Evolutionary conservation across 2,113 vertebrate genomes (phyloP), one percentile per base, ranked within the genome.

Genomic region (Geococcyx californianus): DNA sequence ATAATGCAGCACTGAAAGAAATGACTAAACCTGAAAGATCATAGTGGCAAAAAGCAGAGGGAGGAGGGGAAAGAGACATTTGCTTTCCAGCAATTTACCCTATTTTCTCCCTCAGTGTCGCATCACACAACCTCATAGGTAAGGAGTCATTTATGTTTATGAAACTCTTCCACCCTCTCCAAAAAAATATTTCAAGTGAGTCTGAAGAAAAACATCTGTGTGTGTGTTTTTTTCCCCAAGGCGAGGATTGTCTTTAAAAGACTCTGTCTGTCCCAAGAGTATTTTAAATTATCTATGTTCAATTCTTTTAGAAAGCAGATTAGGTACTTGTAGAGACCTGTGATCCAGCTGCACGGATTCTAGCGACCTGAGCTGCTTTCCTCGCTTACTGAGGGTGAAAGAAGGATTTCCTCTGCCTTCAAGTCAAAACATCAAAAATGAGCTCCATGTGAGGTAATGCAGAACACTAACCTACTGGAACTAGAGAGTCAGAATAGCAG

Each of bases 1-100:
- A 13, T 36, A 87, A 89, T 36, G 51, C 18, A 74, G 56, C 34
- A 49, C 3, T 54, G 24, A 49, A 80, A 62, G 11, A 83, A 86
- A 91, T 21, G 0, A 81, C 12, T 49, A 13, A 64, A 14, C 16
- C 12, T 34, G 49, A 84, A 64, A 76, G 33, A 59, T 92, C 3
- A 9, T 2, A 51, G 13, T 6, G 10, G 23, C 9, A 85, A 87
- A 81, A 85, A 82, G 23, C 42, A 49, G 12, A 1, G 5, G 1
- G 21, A 11, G 1, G 21, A 11, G 2, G 12, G 7, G 9, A 49
- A 24, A 11, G 1, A 55, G 13, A 40, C 11, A 60, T 0, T 11
- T 66, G 16, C 7, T 36, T 89, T 62, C 31, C 7, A 28, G 23
- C n/a, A n/a, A n/a, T n/a, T n/a, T n/a, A n/a, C n/a, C n/a, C n/a